phyloP scores from a whole-genome alignment of 2,888 invertebrate genomes.

The Artemia sp. region DNA sequence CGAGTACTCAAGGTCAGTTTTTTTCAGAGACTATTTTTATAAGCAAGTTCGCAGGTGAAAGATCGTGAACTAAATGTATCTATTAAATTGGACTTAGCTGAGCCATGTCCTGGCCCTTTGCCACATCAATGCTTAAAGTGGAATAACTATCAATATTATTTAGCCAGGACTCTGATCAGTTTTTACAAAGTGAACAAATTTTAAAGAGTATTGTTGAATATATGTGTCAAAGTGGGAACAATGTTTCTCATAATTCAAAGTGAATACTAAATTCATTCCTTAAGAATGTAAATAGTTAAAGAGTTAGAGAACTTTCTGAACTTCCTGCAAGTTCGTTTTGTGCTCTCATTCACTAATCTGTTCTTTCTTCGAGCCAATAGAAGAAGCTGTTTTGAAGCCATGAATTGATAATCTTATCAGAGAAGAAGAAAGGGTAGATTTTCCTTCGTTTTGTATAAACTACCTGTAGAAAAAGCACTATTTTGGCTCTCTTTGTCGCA shows the following conservation, averaged over 20 bases:
- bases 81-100: not conserved
- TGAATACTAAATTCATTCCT: conserved; percentile 57
- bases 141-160: conserved; percentile 81
- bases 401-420: conserved; percentile 91
- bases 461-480: no score
- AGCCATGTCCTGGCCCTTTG: conserved; percentile 8
- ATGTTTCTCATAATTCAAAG: conserved; percentile 62
- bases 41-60: no score
- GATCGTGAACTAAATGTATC: no score
- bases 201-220: conserved; percentile 78
- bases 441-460: no score
- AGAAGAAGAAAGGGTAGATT: conserved; percentile 86
- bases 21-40: no score
- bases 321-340: conserved; percentile 27
- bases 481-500: no score
- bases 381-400: conserved; percentile 79
- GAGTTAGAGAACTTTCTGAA: conserved; percentile 64
- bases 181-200: conserved; percentile 69
- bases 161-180: conserved; percentile 72
- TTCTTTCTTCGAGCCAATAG: conserved; percentile 31
- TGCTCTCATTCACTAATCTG: not conserved
- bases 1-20: no score
- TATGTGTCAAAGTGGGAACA: conserved; percentile 92
- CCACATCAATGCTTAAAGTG: conserved; percentile 70
- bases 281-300: conserved; percentile 67